phyloP scores from a whole-genome alignment of 2,113 vertebrate species.

The Clarias gariepinus region DNA sequence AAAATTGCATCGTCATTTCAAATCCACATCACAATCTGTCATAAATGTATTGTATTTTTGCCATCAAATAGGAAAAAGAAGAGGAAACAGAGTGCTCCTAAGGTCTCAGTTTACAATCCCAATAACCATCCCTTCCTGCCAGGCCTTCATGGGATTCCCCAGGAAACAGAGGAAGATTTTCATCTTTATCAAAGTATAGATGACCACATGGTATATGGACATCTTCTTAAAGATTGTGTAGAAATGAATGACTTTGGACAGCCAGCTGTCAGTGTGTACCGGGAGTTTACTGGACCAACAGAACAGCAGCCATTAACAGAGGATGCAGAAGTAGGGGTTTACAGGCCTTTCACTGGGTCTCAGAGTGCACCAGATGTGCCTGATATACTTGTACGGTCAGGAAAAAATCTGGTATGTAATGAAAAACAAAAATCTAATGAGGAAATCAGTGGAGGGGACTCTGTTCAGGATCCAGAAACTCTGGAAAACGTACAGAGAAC shows the following conservation, averaged over 20 bases:
- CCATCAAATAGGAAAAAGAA: conserved; percentile 66
- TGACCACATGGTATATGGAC: conserved; percentile 83
- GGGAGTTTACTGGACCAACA: conserved; percentile 69
- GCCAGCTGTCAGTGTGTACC: conserved; percentile 74
- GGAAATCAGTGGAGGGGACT: conserved; percentile 68
- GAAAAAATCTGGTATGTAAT: conserved; percentile 13
- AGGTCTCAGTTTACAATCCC: conserved; percentile 82
- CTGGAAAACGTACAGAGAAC: not conserved
- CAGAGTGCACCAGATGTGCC: conserved; percentile 73
- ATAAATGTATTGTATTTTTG: not conserved
- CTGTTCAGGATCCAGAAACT: conserved; percentile 2
- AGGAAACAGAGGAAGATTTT: conserved; percentile 70
- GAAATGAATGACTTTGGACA: conserved; percentile 50
- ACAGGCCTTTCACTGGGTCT: conserved; percentile 71
- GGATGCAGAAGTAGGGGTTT: conserved; percentile 71
- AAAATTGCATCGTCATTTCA: not conserved
- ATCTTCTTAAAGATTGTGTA: conserved; percentile 71
- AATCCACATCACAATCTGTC: not conserved
- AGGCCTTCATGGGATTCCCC: conserved; percentile 61
- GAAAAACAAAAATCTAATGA: conserved; percentile 59
- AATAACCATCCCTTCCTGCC: conserved; percentile 74
- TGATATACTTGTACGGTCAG: conserved; percentile 39
- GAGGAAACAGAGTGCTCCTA: conserved; percentile 56
- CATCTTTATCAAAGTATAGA: conserved; percentile 89
- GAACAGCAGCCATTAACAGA: conserved; percentile 65